Evolutionary conservation across 2,113 vertebrate species (phyloP), one percentile per base, ranked within the genome.

Genomic region (Micromys minutus): DNA sequence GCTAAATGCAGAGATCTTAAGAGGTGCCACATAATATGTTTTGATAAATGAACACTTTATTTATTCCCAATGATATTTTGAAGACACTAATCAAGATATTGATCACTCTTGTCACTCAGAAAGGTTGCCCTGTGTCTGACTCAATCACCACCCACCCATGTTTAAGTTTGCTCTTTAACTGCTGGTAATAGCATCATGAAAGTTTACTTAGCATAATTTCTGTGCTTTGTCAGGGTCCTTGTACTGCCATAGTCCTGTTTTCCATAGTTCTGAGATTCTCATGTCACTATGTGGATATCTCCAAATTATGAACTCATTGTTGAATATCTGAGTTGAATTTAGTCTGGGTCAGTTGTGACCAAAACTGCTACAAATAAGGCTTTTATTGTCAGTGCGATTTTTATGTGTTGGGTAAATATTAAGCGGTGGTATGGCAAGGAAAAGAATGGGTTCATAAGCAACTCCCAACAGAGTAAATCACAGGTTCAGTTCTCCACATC

Each of bases 1-100:
- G 5, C 83, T 96, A 92, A 87, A 87, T 87, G 11, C 47, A 90
- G 17, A 89, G 15, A 75, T 87, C 59, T n/a, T 93, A 81, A 90
- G 71, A 85, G 36, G 55, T n/a, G 42, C 5, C n/a, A 52, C 81
- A 72, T 84, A 79, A 87, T 95, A 89, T 94, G 57, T 93, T 93
- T 85, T 87, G 75, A 96, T 77, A 95, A 91, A 92, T 74, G 22
- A 36, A 74, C 15, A 75, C 29, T 81, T n/a, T 22, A 39, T 74
- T 47, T 47, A 80, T 80, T 85, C 55, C 17, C 34, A 47, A 65
- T 47, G 52, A 89, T 83, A 74, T 29, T 29, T 42, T 83, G 34
- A 85, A 42, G 22, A 75, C 22, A 17, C 36, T 55, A 77, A 47
- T 85, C 36, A 93, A 83, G 85, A 83, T n/a, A 75, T 2, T 89